Conservation (phyloP, 2,888 invertebrate genomes). For the Tupiocoris notatus region DNA sequence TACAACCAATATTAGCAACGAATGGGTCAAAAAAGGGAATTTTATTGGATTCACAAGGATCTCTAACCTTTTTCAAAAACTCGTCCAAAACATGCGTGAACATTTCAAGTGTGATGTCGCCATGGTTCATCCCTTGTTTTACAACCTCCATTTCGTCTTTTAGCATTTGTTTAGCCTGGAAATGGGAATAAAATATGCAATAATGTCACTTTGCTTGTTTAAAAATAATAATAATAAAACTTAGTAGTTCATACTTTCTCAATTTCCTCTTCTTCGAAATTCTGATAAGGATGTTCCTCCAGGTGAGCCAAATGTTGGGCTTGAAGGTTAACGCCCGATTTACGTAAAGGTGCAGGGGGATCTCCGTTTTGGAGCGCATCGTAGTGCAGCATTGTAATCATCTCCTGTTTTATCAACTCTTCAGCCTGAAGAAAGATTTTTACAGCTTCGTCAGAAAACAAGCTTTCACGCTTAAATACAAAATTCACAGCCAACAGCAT, state of each 20-base stretch:
- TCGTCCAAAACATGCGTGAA: constrained; percentile 97
- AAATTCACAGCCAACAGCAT: too few species aligned
- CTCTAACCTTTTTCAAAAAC: constrained; percentile 78
- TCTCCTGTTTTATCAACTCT: constrained; percentile 92
- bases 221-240: too few species aligned
- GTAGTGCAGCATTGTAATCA: constrained; percentile 91
- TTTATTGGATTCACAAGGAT: too few species aligned
- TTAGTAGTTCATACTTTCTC: constrained; percentile 53
- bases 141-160: constrained; percentile 85
- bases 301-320: constrained; percentile 76
- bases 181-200: not conserved
- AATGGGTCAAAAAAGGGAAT: too few species aligned
- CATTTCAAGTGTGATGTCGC: constrained; percentile 85
- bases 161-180: constrained; percentile 56
- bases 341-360: constrained; percentile 58
- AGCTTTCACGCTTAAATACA: not conserved
- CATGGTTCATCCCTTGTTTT: constrained; percentile 91
- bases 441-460: not conserved
- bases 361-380: constrained; percentile 71
- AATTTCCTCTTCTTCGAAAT: constrained; percentile 67
- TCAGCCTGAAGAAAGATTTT: constrained; percentile 70
- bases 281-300: constrained; percentile 81
- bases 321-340: constrained; percentile 53
- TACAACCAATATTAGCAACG: too few species aligned
- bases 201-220: not conserved